These are phyloP conservation scores for Pseudorhombus dupliciocellatus DNA, from an alignment of 2,113 vertebrate genomes.

Conservation along the genomic window DNA sequence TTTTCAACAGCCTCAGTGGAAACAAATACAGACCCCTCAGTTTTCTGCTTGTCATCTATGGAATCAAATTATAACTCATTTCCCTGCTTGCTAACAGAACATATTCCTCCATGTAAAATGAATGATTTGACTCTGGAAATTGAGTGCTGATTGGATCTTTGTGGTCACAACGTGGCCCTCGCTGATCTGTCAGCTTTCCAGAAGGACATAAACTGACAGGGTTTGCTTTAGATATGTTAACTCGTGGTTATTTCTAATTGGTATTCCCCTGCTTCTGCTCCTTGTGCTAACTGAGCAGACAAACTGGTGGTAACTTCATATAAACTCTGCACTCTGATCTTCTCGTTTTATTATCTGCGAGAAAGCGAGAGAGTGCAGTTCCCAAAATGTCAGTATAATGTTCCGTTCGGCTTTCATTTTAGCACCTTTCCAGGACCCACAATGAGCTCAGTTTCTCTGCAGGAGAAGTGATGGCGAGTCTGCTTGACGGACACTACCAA, in stretches of 20 bases:
- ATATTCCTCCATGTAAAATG: background rate
- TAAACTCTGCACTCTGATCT: background rate
- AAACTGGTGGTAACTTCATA: background rate
- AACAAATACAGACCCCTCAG: background rate
- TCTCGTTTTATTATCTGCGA: background rate
- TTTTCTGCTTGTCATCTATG: background rate
- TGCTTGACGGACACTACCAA: slow-evolving; percentile 15
- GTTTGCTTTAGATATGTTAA: background rate
- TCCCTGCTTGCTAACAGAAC: background rate
- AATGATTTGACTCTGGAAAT: background rate
- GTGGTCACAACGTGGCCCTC: no score
- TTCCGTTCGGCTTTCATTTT: background rate
- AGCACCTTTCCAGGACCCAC: background rate
- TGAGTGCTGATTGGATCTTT: no score
- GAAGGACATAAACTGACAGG: no score
- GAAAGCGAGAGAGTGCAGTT: background rate
- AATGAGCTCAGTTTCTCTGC: slow-evolving; percentile 2
- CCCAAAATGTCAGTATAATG: background rate
- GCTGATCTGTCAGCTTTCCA: no score
- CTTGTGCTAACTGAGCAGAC: background rate
- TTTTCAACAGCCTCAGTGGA: background rate
- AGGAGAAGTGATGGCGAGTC: slow-evolving; percentile 5
- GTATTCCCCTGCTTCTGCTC: background rate
- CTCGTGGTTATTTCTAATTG: background rate
- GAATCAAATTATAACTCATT: background rate